These are phyloP conservation scores for Lycophotia porphyrea DNA, from an alignment of 2,888 invertebrate genomes.

Conservation along the genomic window DNA sequence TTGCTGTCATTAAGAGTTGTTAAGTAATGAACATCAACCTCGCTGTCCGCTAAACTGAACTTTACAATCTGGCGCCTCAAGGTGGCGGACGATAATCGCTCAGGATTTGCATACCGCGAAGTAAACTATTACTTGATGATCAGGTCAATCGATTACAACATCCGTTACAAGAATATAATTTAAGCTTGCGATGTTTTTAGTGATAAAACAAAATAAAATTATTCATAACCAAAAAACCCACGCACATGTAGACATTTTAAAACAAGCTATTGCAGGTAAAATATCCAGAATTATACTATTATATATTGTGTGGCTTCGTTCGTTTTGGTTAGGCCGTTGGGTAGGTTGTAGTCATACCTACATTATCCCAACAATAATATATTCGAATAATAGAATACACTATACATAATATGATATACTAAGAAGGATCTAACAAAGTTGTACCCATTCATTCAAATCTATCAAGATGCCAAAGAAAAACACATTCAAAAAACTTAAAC, in stretches of 20 bases:
- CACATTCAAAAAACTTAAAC: neutral
- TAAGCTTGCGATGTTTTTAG: neutral
- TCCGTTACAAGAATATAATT: constrained; percentile 11
- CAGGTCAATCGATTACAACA: neutral
- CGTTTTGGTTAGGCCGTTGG: neutral
- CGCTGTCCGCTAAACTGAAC: neutral
- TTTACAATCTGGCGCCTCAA: constrained; percentile 13
- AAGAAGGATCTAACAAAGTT: neutral
- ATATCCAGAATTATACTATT: neutral
- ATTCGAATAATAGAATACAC: too few species aligned
- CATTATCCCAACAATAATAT: neutral
- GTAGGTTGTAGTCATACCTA: neutral
- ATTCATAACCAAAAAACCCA: neutral
- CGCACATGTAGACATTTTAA: neutral
- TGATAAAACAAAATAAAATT: neutral
- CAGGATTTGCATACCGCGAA: constrained; percentile 16
- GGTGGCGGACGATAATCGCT: constrained; percentile 9
- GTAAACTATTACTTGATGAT: neutral
- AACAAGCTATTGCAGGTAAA: neutral
- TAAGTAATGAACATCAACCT: constrained; percentile 4
- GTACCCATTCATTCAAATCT: neutral
- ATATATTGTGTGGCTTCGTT: neutral
- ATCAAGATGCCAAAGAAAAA: neutral
- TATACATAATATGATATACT: too few species aligned
- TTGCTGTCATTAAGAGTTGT: neutral